These are phyloP conservation scores for Tachina grossa DNA, from an alignment of 2,888 invertebrate species.

Conservation along the genomic window DNA sequence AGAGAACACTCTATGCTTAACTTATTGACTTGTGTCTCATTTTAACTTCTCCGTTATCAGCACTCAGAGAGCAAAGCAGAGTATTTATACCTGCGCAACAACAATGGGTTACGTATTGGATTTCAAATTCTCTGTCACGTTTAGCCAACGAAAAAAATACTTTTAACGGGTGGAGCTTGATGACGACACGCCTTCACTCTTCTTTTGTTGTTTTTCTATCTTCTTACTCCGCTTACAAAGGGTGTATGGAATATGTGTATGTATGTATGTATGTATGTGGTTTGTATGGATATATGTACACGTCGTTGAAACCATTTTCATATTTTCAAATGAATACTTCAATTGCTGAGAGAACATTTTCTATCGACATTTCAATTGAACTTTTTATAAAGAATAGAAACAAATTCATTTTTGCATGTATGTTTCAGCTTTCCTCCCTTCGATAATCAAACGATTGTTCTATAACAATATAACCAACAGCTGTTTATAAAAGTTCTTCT, in stretches of 20 bases:
- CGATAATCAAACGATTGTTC: constrained; percentile 25
- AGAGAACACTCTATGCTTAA: constrained; percentile 14
- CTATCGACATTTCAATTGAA: constrained; percentile 17
- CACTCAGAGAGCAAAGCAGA: constrained; percentile 38
- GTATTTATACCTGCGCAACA: constrained; percentile 41
- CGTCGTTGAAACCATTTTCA: constrained; percentile 43
- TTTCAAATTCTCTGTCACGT: constrained; percentile 20
- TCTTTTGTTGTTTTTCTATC: background rate
- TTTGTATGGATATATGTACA: background rate
- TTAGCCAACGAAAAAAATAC: constrained; percentile 34
- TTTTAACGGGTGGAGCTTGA: constrained; percentile 33
- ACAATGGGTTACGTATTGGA: constrained; percentile 79
- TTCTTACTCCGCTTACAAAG: background rate
- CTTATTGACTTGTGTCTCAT: background rate
- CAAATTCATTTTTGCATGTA: constrained; percentile 26
- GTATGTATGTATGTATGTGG: background rate
- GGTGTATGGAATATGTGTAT: background rate
- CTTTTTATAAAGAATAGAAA: constrained; percentile 39
- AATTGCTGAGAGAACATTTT: constrained; percentile 36
- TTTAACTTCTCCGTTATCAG: background rate
- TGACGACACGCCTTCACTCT: constrained; percentile 18
- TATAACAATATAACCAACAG: constrained; percentile 57
- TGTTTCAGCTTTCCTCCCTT: constrained; percentile 4
- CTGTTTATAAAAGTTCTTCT: constrained; percentile 55
- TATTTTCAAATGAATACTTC: constrained; percentile 44